These are phyloP conservation scores for Leiothrix lutea DNA, from an alignment of 2,113 vertebrate genomes.

Conservation along the genomic window DNA sequence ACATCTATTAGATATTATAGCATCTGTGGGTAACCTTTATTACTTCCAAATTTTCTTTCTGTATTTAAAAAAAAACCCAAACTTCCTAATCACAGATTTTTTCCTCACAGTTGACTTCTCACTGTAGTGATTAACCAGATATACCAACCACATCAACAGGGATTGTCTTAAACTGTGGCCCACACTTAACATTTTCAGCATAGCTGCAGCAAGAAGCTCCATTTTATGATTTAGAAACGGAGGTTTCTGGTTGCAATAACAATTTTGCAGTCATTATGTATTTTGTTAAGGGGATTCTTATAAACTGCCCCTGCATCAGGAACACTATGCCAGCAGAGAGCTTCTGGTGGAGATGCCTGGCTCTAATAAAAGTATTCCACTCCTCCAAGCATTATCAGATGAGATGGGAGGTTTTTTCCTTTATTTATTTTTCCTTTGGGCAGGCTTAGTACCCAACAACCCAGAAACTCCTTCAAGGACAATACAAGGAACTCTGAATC, in stretches of 20 bases:
- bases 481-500: neutral
- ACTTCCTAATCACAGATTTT: neutral
- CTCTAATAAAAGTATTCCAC: neutral
- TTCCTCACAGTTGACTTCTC: neutral
- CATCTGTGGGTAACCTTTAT: neutral
- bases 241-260: neutral
- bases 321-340: neutral
- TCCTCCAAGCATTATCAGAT: neutral
- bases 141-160: neutral
- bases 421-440: neutral
- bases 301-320: neutral
- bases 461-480: neutral
- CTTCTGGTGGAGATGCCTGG: neutral
- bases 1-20: neutral
- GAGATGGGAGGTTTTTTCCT: neutral
- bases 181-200: neutral
- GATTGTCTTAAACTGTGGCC: neutral
- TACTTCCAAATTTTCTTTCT: neutral
- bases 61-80: neutral
- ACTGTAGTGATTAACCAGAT: neutral
- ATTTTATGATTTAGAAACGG: neutral
- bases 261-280: neutral
- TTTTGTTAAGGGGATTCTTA: neutral
- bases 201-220: neutral
- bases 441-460: neutral